Base-by-base conservation (phyloP, 2,797 vertebrate species). In the Gastrophryne carolinensis region DNA sequence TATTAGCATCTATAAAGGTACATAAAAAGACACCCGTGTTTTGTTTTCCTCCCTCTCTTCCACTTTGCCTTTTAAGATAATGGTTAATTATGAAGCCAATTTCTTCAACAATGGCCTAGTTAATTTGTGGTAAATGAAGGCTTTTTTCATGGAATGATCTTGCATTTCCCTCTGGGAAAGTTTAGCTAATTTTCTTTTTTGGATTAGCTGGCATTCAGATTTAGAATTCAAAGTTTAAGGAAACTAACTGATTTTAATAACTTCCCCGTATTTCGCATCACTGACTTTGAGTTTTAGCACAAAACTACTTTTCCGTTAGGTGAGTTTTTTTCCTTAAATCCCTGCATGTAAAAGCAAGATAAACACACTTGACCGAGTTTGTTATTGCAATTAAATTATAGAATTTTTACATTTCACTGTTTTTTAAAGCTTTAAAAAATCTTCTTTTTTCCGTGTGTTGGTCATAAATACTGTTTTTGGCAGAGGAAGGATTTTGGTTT, bases 381-480 rank as follows among this genome's bases (percentile, higher is more conserved):
- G 86, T 88, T 89, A 88, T 84, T 92, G 88, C 91, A 92, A 93
- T 94, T 93, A 92, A 90, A 91, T 91, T 91, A 91, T 87, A 91
- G 88, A 80, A 87, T 89, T 91, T 91, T 86, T 85, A 86, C 83
- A 91, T 90, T 87, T 87, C 82, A 89, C 86, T 88, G 83, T 54
- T 88, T 78, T 92, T 92, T 90, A 90, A 85, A 91, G 81, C 79
- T 80, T 80, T 91, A 88, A 87, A 87, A 76, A 82, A 81, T 86
- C 90, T 88, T 83, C 82, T n/a, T 85, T 91, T 88, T 82, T 81
- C 89, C 74, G 78, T 88, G 82, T 88, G 82, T 86, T 90, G 83
- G 83, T 88, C 81, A 87, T 83, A 85, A 82, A 87, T 67, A 83
- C 81, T 84, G 86, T 86, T 41, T 83, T 79, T 84, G 75, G 85